Conservation (phyloP, 2,888 invertebrate species). For the Pachydiplax longipennis region DNA sequence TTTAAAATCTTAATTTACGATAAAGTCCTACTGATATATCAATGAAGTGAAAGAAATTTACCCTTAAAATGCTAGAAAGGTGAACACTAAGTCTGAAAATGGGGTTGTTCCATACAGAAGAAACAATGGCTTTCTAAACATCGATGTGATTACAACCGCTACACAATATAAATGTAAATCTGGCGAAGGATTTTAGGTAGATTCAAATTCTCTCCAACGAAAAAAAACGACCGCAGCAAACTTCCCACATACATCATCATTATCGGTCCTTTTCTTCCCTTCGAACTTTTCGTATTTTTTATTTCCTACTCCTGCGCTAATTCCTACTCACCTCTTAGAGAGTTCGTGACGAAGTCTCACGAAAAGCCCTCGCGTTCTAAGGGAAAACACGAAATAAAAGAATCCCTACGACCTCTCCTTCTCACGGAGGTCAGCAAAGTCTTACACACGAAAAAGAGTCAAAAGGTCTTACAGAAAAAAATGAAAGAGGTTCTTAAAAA, state of each 20-base stretch:
- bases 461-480: conserved; percentile 11
- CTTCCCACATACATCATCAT: conserved; percentile 13
- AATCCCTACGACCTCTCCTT: neutral
- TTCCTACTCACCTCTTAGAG: conserved; percentile 23
- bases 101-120: no score
- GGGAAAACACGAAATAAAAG: neutral
- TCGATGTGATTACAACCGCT: no score
- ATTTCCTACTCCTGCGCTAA: neutral
- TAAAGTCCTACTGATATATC: no score
- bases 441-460: conserved; percentile 11
- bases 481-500: conserved; percentile 17
- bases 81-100: no score
- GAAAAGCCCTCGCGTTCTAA: neutral
- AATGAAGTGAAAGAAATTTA: no score
- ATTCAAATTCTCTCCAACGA: neutral
- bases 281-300: neutral
- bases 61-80: no score
- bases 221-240: neutral
- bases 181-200: no score
- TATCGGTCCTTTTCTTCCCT: neutral
- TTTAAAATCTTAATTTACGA: no score
- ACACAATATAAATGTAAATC: no score
- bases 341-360: conserved; percentile 35
- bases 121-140: no score
- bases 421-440: conserved; percentile 25